Percentiles rank a stretch among this genome's conserved stretches.
Evolutionary conservation across 2,113 vertebrate genomes (phyloP).

Genomic region (Apus apus): DNA sequence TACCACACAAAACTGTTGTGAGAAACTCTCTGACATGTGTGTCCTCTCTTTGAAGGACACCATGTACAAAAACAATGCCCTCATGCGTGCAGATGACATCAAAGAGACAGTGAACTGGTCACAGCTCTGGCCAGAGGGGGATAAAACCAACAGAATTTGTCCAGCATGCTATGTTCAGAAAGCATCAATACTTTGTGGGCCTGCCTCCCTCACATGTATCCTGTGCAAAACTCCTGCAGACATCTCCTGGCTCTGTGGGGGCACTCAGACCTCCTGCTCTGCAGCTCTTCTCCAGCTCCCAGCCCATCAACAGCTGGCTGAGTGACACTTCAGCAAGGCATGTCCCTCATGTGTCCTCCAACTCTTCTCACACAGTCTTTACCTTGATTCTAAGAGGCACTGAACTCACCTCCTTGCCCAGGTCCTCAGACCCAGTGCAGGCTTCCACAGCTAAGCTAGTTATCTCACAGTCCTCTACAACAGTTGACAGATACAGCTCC

Average conservation of each 20-base stretch:
- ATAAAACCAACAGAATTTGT: neutral
- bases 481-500: neutral
- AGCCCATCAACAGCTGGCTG: neutral
- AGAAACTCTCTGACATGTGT: neutral
- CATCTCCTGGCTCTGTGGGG: neutral
- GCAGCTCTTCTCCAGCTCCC: neutral
- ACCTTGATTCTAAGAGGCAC: neutral
- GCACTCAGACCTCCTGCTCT: neutral
- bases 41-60: neutral
- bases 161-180: neutral
- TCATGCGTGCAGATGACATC: neutral
- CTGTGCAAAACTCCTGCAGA: neutral
- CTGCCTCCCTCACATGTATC: fast-evolving
- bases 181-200: neutral
- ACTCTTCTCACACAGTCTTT: neutral
- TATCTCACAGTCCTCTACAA: neutral
- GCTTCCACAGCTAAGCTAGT: neutral
- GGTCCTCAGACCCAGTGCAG: neutral
- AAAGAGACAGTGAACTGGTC: neutral
- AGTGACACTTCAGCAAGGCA: neutral
- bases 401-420: neutral
- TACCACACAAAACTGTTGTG: neutral
- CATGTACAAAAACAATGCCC: neutral
- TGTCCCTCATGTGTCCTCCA: fast-evolving
- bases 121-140: neutral